Evolutionary conservation across 2,888 invertebrate genomes (phyloP).

Genomic region (Imbricaverruca yamaguchii): DNA sequence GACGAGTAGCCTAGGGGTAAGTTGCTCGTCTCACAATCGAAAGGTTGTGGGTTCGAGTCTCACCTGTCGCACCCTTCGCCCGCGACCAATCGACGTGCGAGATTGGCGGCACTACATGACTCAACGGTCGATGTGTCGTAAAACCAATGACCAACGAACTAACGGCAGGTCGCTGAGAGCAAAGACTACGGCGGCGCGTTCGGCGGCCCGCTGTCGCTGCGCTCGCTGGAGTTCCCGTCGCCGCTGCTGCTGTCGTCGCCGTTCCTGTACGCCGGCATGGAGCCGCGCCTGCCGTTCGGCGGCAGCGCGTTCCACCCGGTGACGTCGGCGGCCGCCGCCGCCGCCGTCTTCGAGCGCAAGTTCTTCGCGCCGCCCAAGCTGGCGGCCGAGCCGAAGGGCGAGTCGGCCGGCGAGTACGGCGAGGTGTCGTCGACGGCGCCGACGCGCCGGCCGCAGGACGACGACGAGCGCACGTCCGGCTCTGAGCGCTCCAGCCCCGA

Average conservation of each 20-base stretch:
- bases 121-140: too few species aligned
- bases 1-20: too few species aligned
- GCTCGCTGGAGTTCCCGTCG: not conserved
- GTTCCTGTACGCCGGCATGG: slow-evolving; percentile 16
- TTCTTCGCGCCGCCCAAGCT: not conserved
- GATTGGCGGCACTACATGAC: too few species aligned
- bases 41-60: too few species aligned
- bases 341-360: not conserved
- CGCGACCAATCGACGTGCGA: too few species aligned
- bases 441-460: not conserved
- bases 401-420: not conserved
- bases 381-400: not conserved
- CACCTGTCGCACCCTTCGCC: too few species aligned
- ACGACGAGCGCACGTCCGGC: not conserved
- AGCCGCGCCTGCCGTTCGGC: slow-evolving; percentile 14
- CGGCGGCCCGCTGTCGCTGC: slow-evolving; percentile 1
- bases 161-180: slow-evolving; percentile 10
- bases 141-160: too few species aligned
- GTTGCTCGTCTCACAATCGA: too few species aligned
- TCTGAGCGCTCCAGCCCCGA: slow-evolving; percentile 14
- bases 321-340: not conserved
- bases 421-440: slow-evolving; percentile 13
- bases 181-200: slow-evolving; percentile 15
- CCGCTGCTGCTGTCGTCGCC: not conserved
- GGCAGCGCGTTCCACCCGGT: slow-evolving; percentile 14